Conservation (phyloP, 2,797 vertebrate species). For the Megalops cyprinoides region DNA sequence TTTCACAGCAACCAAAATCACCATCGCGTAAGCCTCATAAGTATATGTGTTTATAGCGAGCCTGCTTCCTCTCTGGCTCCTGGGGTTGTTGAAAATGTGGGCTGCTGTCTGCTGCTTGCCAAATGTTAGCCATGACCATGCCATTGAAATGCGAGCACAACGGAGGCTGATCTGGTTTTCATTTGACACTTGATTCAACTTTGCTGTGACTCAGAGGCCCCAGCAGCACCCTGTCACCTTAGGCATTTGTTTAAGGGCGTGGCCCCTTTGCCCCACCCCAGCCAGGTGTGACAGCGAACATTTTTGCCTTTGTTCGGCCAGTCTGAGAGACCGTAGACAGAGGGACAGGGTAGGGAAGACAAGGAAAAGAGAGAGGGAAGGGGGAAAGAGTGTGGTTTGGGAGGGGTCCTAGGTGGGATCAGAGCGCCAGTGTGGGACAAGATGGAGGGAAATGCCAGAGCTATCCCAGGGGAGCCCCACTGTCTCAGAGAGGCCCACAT, state of each 20-base stretch:
- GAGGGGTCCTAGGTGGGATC: background rate
- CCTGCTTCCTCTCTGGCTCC: background rate
- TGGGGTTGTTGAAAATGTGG: background rate
- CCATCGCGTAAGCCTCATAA: background rate
- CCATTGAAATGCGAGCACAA: background rate
- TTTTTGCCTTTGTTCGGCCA: background rate
- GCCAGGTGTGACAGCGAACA: no score
- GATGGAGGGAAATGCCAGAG: conserved; percentile 35
- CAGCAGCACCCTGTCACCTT: background rate
- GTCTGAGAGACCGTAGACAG: background rate
- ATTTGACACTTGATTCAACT: background rate
- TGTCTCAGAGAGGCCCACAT: background rate
- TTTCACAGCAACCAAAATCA: background rate
- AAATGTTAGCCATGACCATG: background rate
- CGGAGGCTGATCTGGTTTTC: background rate
- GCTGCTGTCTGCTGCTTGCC: background rate
- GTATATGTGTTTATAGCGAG: background rate
- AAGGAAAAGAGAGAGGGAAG: no score
- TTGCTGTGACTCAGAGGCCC: background rate
- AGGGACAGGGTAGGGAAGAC: background rate
- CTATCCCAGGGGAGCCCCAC: conserved; percentile 21
- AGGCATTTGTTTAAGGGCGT: background rate
- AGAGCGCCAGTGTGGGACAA: conserved; percentile 23
- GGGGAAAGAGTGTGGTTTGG: background rate
- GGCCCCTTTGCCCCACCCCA: no score